Percentiles rank a stretch among this genome's conserved stretches.
Conservation (phyloP, 1,140 invertebrate genomes). For the Phymastichus coffea region DNA sequence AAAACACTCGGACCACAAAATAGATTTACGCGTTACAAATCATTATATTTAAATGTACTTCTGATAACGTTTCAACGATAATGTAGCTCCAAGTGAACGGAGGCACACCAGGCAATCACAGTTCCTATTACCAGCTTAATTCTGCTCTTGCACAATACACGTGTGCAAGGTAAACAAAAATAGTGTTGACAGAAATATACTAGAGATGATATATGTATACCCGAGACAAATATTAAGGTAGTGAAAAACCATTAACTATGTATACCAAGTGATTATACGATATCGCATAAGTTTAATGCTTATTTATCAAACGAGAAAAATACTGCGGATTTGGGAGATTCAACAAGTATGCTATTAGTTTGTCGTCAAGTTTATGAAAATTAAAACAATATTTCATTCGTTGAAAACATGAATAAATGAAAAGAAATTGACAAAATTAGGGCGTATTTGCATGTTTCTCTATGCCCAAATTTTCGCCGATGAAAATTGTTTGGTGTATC, state of each 20-base stretch:
- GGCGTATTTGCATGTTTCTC: slow-evolving; percentile 19
- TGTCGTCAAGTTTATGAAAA: slow-evolving; percentile 15
- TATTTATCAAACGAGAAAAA: no score
- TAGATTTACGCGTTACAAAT: no score
- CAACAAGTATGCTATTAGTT: slow-evolving; percentile 9
- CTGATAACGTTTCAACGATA: no score
- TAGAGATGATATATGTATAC: slow-evolving; percentile 22
- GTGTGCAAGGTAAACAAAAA: neutral
- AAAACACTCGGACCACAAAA: no score
- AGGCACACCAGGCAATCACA: slow-evolving; percentile 46
- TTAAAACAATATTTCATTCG: no score
- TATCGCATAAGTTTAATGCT: neutral
- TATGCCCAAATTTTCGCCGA: slow-evolving; percentile 7
- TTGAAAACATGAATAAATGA: slow-evolving; percentile 5
- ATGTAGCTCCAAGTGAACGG: slow-evolving; percentile 11
- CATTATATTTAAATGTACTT: no score
- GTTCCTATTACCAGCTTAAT: slow-evolving; percentile 42
- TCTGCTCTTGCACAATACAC: neutral
- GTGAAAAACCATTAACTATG: slow-evolving; percentile 19
- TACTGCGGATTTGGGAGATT: no score
- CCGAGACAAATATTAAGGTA: slow-evolving; percentile 17
- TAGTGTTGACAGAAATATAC: slow-evolving; percentile 17
- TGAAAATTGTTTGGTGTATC: slow-evolving; percentile 7
- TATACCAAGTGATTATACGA: slow-evolving; percentile 17
- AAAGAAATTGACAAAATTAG: slow-evolving; percentile 1